Evolutionary conservation across 2,888 invertebrate species (phyloP).

Genomic region (Synergus laeviventris): DNA sequence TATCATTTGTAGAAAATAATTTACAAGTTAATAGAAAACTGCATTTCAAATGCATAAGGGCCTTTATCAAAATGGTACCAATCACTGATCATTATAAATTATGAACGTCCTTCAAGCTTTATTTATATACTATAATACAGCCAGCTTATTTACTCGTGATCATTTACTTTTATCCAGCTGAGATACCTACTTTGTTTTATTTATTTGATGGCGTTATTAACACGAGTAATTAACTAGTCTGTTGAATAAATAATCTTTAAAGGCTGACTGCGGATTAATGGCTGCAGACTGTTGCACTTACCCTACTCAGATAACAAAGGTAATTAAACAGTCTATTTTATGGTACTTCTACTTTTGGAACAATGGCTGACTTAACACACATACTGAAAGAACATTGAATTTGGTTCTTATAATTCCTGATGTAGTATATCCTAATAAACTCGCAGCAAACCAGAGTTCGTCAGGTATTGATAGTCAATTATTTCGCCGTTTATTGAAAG

Average conservation of each 20-base stretch:
- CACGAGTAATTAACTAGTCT: conserved; percentile 34
- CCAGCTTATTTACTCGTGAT: neutral
- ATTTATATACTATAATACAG: conserved; percentile 20
- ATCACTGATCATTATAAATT: neutral
- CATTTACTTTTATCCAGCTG: conserved; percentile 18
- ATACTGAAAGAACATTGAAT: neutral
- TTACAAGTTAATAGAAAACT: neutral
- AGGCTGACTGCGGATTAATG: conserved; percentile 18
- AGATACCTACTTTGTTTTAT: conserved; percentile 28
- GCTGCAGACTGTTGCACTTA: conserved; percentile 29
- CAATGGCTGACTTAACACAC: conserved; percentile 7
- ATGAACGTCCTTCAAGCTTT: conserved; percentile 10
- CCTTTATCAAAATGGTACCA: neutral
- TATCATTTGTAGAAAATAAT: neutral
- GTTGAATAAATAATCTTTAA: conserved; percentile 33
- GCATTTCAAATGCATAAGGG: neutral
- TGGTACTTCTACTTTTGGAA: conserved; percentile 13
- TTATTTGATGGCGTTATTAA: conserved; percentile 37
- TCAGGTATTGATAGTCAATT: conserved; percentile 35
- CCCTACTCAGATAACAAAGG: conserved; percentile 34
- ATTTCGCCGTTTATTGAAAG: conserved; percentile 37
- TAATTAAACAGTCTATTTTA: conserved; percentile 35
- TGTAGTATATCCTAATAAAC: neutral
- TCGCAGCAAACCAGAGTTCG: conserved; percentile 15
- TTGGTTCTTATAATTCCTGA: no score